Evolutionary conservation across 2,113 vertebrate species (phyloP), one percentile per base, ranked within the genome.

Genomic region (Tachuris rubrigastra): DNA sequence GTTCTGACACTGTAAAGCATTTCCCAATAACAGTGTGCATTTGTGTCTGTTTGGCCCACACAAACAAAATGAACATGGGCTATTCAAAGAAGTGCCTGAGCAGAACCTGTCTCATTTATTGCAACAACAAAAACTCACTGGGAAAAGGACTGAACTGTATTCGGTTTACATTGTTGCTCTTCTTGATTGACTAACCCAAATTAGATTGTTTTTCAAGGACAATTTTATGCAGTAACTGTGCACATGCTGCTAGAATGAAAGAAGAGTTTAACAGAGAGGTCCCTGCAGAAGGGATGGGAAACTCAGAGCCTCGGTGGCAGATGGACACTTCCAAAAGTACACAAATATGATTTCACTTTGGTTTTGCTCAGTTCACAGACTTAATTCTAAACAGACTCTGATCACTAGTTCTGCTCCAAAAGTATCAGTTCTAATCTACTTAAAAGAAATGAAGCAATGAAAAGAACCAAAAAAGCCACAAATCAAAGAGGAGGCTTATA

Each of bases 1-100:
- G 1, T 47, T 95, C 58, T 49, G 49, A 73, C 44, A 31, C 47
- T 33, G 18, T 6, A 73, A 71, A 79, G 49, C 42, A 37, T 15
- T 55, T 55, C 49, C 31, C 81, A 66, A n/a, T 16, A 41, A 18
- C 14, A 39, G 9, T 2, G 19, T 24, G 28, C 28, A 30, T 5
- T 49, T 2, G 1, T 15, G 13, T 10, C 16, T 23, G 22, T 14
- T 73, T 71, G 67, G 35, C n/a, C 71, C 14, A 1, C 0, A 1
- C 33, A 41, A 52, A 65, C 49, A 78, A 83, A 89, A 42, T 10
- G 33, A 89, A 24, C 21, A 7, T 0, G 5, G 58, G 33, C 50
- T 91, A 79, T 50, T 39, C 5, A 27, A 71, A 46, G 30, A 37
- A 25, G 14, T 12, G 46, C 35, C 49, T 52, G 28, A 93, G 82